phyloP scores from a whole-genome alignment of 2,888 invertebrate species.

The Chromoteleia sp. region DNA sequence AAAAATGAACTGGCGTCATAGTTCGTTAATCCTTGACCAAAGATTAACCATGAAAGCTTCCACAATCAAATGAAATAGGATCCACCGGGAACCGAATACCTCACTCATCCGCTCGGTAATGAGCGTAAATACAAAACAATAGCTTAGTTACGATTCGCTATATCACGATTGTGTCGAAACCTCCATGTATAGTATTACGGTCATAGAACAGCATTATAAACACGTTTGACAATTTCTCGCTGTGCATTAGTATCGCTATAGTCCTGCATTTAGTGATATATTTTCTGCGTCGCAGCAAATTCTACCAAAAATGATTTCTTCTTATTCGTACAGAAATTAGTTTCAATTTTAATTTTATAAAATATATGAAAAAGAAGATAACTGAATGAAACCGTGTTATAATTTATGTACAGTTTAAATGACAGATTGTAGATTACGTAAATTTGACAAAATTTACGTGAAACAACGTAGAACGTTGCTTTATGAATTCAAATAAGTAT shows the following conservation, averaged over 20 bases:
- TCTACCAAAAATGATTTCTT: no score
- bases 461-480: no score
- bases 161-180: constrained; percentile 56
- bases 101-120: constrained; percentile 50
- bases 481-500: no score
- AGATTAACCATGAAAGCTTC: constrained; percentile 29
- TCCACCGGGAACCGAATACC: constrained; percentile 32
- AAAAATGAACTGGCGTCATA: neutral
- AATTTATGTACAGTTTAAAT: no score
- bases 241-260: constrained; percentile 22
- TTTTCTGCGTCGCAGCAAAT: no score
- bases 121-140: constrained; percentile 58
- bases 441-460: no score
- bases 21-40: constrained; percentile 24
- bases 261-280: no score
- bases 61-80: constrained; percentile 38
- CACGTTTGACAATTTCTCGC: constrained; percentile 29
- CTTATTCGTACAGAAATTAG: no score
- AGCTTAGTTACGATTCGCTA: constrained; percentile 52
- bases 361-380: no score
- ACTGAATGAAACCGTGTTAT: no score
- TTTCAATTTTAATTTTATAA: no score
- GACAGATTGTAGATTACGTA: no score
- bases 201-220: constrained; percentile 43
- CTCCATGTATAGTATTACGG: constrained; percentile 28